Conservation (phyloP, 2,888 invertebrate genomes). For the Xestoiulus laeticollis region DNA sequence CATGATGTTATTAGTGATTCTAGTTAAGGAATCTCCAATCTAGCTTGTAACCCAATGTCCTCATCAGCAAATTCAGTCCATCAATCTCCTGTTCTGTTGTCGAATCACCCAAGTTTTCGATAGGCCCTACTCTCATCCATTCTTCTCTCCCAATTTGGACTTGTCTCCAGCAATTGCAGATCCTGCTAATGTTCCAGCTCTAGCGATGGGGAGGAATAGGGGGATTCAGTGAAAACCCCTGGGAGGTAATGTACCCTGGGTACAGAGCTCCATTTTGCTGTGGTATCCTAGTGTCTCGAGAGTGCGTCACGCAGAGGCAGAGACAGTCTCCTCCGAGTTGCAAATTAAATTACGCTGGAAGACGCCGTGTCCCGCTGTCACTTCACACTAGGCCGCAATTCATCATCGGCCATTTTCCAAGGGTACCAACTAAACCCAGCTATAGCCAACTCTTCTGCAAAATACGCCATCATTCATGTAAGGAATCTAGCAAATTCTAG, state of each 20-base stretch:
- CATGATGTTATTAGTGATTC: too few species aligned
- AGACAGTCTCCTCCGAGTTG: constrained; percentile 47
- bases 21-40: too few species aligned
- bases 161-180: constrained; percentile 1
- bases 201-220: not conserved
- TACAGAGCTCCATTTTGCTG: not conserved
- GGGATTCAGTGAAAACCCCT: not conserved
- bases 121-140: not conserved
- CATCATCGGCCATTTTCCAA: constrained; percentile 46
- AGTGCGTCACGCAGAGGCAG: constrained; percentile 41
- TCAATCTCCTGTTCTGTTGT: too few species aligned
- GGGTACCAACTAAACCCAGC: not conserved
- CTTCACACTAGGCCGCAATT: constrained; percentile 49
- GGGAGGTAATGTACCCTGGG: constrained; percentile 36
- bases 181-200: not conserved
- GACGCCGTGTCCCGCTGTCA: constrained; percentile 51
- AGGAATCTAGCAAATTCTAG: too few species aligned
- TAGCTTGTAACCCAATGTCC: too few species aligned
- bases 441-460: too few species aligned
- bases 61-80: too few species aligned
- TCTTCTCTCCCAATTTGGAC: constrained; percentile 8
- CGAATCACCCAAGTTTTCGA: not conserved
- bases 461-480: too few species aligned
- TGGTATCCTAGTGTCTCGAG: constrained; percentile 19
- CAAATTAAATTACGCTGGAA: constrained; percentile 52